These are phyloP conservation scores for Cephus runcator DNA, from an alignment of 2,888 invertebrate species.

Conservation along the genomic window DNA sequence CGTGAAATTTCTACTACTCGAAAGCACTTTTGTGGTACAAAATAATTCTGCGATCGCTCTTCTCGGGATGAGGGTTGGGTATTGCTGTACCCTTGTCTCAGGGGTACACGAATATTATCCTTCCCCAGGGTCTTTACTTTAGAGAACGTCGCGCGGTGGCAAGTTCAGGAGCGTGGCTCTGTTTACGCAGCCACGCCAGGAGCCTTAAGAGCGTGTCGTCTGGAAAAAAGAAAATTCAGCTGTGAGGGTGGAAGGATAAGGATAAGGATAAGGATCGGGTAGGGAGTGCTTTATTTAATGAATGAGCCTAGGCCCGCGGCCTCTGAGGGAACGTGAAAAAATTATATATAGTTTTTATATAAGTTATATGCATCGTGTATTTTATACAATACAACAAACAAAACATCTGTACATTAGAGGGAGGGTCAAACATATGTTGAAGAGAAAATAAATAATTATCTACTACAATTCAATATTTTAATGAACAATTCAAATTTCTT, in stretches of 20 bases:
- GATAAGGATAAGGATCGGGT: too few species aligned
- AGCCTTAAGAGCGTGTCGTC: neutral
- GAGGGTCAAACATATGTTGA: too few species aligned
- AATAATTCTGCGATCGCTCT: neutral
- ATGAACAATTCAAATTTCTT: too few species aligned
- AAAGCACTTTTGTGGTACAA: neutral
- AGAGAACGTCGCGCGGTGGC: neutral
- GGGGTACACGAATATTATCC: neutral
- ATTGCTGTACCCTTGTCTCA: neutral
- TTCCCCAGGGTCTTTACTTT: constrained; percentile 4
- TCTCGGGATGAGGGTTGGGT: neutral
- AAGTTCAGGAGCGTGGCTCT: constrained; percentile 20
- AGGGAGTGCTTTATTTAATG: too few species aligned
- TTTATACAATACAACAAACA: too few species aligned
- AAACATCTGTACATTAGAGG: too few species aligned
- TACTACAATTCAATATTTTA: too few species aligned
- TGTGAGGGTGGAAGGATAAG: neutral
- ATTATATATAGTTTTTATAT: too few species aligned
- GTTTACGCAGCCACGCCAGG: constrained; percentile 15
- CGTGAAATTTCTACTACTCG: neutral
- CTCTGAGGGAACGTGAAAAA: too few species aligned
- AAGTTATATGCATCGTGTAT: too few species aligned
- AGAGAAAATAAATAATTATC: too few species aligned
- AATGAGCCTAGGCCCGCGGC: too few species aligned
- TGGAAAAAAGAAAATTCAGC: neutral